Evolutionary conservation across 2,797 vertebrate genomes (phyloP).

Genomic region (Sebastolobus altivelis): DNA sequence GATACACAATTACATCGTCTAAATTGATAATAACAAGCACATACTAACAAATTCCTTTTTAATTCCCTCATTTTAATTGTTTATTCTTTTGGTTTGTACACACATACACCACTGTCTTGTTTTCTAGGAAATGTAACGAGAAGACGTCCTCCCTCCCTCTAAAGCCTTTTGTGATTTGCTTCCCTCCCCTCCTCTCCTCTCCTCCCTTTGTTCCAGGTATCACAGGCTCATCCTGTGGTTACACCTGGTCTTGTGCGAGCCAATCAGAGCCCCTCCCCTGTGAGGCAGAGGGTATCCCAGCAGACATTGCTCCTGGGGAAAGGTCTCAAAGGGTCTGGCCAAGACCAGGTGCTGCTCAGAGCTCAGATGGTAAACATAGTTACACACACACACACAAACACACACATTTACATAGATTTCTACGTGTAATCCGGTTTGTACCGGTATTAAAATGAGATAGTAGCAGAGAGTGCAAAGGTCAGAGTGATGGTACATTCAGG

Average conservation of each 20-base stretch:
- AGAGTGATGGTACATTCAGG: neutral
- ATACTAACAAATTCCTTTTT: too few relatives aligned
- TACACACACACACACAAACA: conserved; percentile 12
- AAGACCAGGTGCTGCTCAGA: conserved; percentile 96
- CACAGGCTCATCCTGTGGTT: conserved; percentile 88
- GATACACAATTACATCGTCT: too few relatives aligned
- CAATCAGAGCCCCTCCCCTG: conserved; percentile 89
- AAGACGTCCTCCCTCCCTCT: too few relatives aligned
- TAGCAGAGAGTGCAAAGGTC: neutral
- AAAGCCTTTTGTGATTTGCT: neutral
- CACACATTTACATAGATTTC: neutral
- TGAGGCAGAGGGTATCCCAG: conserved; percentile 89
- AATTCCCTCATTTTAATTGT: neutral
- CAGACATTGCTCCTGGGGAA: conserved; percentile 95
- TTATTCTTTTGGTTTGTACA: neutral
- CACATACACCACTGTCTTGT: neutral
- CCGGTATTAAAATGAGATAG: conserved; percentile 29
- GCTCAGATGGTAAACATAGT: conserved; percentile 93
- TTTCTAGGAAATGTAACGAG: neutral
- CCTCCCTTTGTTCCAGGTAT: conserved; percentile 80
- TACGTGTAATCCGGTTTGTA: neutral
- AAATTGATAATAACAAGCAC: too few relatives aligned
- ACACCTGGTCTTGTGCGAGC: conserved; percentile 90
- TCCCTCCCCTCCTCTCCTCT: neutral
- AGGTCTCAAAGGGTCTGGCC: conserved; percentile 91